A percentile compares a stretch with the other conserved stretches of the same genome.
Conservation (phyloP, 2,113 vertebrate genomes). For the Oreochromis aureus region DNA sequence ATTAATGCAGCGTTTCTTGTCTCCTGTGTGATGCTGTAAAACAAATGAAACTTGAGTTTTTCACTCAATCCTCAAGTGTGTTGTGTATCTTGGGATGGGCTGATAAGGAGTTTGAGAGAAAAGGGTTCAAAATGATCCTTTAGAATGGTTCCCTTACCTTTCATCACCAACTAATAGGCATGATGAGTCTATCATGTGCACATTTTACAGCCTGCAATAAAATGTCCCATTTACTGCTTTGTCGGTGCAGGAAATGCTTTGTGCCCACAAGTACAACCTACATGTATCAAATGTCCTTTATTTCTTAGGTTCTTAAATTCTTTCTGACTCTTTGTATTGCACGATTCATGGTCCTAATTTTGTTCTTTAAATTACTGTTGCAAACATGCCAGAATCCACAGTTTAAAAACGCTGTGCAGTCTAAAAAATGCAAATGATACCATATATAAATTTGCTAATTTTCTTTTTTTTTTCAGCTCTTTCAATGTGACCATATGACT, state of each 20-base stretch:
- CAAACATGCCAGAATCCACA: neutral
- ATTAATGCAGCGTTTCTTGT: neutral
- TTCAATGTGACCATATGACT: neutral
- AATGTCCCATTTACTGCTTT: neutral
- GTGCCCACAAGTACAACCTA: neutral
- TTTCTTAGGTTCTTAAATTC: neutral
- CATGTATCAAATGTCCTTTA: neutral
- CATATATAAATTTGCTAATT: neutral
- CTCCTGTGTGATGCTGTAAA: neutral
- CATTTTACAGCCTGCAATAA: neutral
- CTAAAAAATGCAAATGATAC: neutral
- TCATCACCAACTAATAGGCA: fast-evolving
- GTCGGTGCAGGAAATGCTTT: neutral
- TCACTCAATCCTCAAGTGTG: neutral
- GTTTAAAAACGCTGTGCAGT: fast-evolving
- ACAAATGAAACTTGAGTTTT: neutral
- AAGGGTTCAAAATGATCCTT: neutral
- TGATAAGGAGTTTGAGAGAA: fast-evolving
- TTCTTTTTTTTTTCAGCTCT: neutral
- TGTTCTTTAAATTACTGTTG: neutral
- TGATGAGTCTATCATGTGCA: neutral
- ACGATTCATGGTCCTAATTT: neutral
- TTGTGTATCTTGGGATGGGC: neutral
- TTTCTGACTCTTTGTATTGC: neutral
- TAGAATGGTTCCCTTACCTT: neutral